Evolutionary conservation across 2,888 invertebrate species (phyloP), one percentile per base, ranked within the genome.

Genomic region (Trilocha varians): DNA sequence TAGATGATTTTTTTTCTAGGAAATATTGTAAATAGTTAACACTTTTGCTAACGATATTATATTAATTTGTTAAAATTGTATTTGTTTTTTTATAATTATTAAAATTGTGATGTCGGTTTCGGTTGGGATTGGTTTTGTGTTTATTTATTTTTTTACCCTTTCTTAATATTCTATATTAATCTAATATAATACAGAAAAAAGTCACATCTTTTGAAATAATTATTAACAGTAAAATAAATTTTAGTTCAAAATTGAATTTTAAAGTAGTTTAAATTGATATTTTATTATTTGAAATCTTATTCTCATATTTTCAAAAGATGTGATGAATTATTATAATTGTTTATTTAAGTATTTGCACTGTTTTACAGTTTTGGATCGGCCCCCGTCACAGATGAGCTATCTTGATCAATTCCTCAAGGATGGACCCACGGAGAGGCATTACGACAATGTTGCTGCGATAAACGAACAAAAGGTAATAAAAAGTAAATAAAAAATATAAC

Each of bases 321-420:
- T n/a, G n/a, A n/a, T n/a, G n/a, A n/a, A n/a, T n/a, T n/a, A n/a
- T n/a, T n/a, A n/a, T n/a, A n/a, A n/a, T n/a, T n/a, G n/a, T n/a
- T n/a, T n/a, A n/a, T n/a, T n/a, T n/a, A n/a, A n/a, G n/a, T n/a
- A n/a, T n/a, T n/a, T n/a, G n/a, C n/a, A n/a, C n/a, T n/a, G n/a
- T n/a, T n/a, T n/a, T n/a, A 50, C 88, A 96, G 95, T 95, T 83
- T 78, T 95, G 84, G 96, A 96, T 69, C 90, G 96, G 54, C 94
- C 96, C 39, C 91, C 95, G 32, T 96, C 96, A 25, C 96, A 96
- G 79, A 93, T 95, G 91, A 96, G 96, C 51, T 95, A 95, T 77
- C 79, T 95, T 69, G 96, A 96, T 69, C 95, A 95, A 66, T 96
- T 97, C 73, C 86, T 96, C 58, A 95, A 95, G 68, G 96, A 96